Conservation (phyloP, 64 coral and sea anemone genomes). For the Dendrophyllia cribrosa region DNA sequence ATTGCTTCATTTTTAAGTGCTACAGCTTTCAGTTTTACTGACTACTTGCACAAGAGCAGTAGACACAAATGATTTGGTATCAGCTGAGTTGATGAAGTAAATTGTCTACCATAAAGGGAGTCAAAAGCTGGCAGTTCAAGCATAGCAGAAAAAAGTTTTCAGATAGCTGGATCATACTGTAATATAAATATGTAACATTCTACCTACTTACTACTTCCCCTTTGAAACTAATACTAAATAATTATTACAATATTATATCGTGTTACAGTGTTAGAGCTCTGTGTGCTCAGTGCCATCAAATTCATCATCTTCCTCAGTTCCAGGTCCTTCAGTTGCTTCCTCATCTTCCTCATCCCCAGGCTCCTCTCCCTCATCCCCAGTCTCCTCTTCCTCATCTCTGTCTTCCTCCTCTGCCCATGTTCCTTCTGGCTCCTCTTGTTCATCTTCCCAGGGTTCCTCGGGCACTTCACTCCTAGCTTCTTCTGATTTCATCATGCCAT, state of each 20-base stretch:
- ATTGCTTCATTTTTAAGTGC: too few relatives aligned
- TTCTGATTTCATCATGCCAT: conserved; percentile 50
- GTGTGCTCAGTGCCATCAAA: conserved; percentile 29
- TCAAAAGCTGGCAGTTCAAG: too few relatives aligned
- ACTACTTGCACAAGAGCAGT: too few relatives aligned
- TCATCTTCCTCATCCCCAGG: conserved; percentile 26
- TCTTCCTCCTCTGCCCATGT: conserved; percentile 58
- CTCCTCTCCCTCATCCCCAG: conserved; percentile 17
- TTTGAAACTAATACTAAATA: neutral
- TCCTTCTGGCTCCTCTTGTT: conserved; percentile 47
- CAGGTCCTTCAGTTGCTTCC: conserved; percentile 43
- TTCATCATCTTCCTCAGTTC: conserved; percentile 19
- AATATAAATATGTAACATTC: too few relatives aligned
- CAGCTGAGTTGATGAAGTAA: too few relatives aligned
- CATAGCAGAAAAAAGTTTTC: too few relatives aligned
- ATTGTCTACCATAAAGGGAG: too few relatives aligned
- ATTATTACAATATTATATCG: neutral
- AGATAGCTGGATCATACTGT: too few relatives aligned
- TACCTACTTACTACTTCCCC: neutral
- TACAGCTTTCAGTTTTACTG: too few relatives aligned
- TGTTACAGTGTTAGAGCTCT: conserved; percentile 26
- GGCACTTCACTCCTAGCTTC: conserved; percentile 51
- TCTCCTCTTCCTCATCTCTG: conserved; percentile 15
- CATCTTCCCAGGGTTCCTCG: conserved; percentile 40
- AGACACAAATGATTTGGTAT: too few relatives aligned